Percentiles rank a stretch among this genome's conserved stretches.
Evolutionary conservation across 92 coral and sea anemone species (phyloP).

Genomic region (Pocillopora meandrina): DNA sequence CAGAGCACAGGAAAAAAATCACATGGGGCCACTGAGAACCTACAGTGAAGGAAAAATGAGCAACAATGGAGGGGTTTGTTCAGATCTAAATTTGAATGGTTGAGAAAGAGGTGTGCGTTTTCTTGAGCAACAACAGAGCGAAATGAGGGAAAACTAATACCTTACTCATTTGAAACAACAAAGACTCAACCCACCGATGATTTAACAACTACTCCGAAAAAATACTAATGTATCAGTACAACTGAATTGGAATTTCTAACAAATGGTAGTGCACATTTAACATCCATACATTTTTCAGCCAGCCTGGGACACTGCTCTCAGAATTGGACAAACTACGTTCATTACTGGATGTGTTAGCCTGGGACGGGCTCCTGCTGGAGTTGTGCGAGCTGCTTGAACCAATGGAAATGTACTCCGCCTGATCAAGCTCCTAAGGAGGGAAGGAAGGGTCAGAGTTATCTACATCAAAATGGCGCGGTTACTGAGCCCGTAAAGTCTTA

Average conservation of each 20-base stretch:
- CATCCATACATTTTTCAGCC: conserved; percentile 79
- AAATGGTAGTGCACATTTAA: background rate
- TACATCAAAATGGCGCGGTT: background rate
- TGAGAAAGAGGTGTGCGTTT: too few species aligned
- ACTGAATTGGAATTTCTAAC: background rate
- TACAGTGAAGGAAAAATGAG: too few species aligned
- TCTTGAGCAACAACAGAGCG: too few species aligned
- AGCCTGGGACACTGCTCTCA: conserved; percentile 79
- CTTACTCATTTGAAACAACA: too few species aligned
- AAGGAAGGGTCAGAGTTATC: background rate
- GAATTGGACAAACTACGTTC: conserved; percentile 28
- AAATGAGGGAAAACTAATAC: too few species aligned
- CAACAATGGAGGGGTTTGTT: too few species aligned
- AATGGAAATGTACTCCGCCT: conserved; percentile 78
- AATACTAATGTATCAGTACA: too few species aligned
- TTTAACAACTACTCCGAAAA: too few species aligned
- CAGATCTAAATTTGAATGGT: too few species aligned
- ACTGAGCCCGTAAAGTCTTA: background rate
- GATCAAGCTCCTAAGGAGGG: conserved; percentile 77
- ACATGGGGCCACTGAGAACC: too few species aligned
- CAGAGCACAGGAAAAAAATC: too few species aligned
- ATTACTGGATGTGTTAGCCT: conserved; percentile 30
- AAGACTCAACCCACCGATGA: too few species aligned
- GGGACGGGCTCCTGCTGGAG: conserved; percentile 49
- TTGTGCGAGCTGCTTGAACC: conserved; percentile 50